Evolutionary conservation across 2,797 vertebrate genomes (phyloP).

Genomic region (Zalophus californianus): DNA sequence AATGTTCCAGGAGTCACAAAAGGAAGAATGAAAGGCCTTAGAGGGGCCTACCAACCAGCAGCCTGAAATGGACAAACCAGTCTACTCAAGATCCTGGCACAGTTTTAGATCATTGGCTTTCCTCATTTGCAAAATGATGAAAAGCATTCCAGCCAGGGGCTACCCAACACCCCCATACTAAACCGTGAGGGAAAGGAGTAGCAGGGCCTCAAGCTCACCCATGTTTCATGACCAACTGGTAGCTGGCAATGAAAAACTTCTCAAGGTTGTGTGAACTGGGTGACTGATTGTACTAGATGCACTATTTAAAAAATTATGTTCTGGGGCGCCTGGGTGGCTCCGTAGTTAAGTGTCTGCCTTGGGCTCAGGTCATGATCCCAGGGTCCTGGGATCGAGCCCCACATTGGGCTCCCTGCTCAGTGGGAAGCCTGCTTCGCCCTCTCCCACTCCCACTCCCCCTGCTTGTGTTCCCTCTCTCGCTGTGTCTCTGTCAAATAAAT

Average conservation of each 20-base stretch:
- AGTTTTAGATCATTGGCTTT: constrained; percentile 89
- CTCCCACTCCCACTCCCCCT: too few relatives aligned
- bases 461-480: too few relatives aligned
- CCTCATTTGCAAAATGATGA: constrained; percentile 86
- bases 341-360: too few relatives aligned
- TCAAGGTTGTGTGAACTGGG: constrained; percentile 94
- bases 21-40: constrained; percentile 84
- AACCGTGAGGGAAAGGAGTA: constrained; percentile 83
- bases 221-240: constrained; percentile 89
- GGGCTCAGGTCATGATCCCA: too few relatives aligned
- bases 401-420: too few relatives aligned
- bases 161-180: constrained; percentile 75
- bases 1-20: constrained; percentile 86
- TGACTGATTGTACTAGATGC: constrained; percentile 97
- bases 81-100: constrained; percentile 85
- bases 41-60: constrained; percentile 84
- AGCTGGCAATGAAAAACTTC: constrained; percentile 91
- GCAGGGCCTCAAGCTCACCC: constrained; percentile 91
- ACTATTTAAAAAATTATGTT: constrained; percentile 93
- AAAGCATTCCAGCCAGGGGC: constrained; percentile 78
- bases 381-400: too few relatives aligned
- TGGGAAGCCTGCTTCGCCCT: too few relatives aligned
- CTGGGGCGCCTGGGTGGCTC: constrained; percentile 79
- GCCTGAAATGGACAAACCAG: constrained; percentile 86
- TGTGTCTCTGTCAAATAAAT: neutral